Evolutionary conservation across 2,888 invertebrate genomes (phyloP), one percentile per base, ranked within the genome.

Genomic region (Schizotus pectinicornis): DNA sequence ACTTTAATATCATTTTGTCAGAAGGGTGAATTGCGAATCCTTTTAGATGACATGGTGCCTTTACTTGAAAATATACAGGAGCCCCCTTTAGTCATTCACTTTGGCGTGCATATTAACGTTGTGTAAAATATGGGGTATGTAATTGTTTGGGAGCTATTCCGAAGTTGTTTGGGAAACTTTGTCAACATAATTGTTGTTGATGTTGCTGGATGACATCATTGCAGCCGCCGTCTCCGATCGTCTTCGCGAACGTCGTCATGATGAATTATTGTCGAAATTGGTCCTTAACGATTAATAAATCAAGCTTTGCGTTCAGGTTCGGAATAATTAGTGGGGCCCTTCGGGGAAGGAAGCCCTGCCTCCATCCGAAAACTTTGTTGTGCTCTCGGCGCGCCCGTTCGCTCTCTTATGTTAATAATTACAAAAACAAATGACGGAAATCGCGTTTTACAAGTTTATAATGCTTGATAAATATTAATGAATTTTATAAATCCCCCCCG

Each of bases 401-500:
- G 22, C 22, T 22, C 14, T 54, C 41, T 51, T 51, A 59, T 54
- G 50, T 54, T 54, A 55, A 59, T 61, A 59, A 65, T 61, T 59
- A 56, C 37, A 55, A 61, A 61, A 65, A 64, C 64, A 63, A 66
- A 67, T 62, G 65, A 58, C 51, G 59, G 57, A 63, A 64, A 59
- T 63, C 50, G 61, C 56, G 57, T 57, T 62, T 63, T 64, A 64
- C 64, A 64, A 64, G 59, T 66, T 65, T 62, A 67, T 67, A 68
- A 68, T 68, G 62, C 63, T 67, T 63, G 65, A 68, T 68, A 68
- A 68, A 68, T 68, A 68, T 68, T 68, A 68, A 68, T 68, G 68
- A 67, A 65, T 62, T 64, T 65, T 64, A 51, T 65, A 67, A 64
- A 64, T 63, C 65, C 61, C 54, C 42, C 54, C 61, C 55, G 55